Evolutionary conservation across 2,797 vertebrate species (phyloP).

Genomic region (Scleropages formosus): DNA sequence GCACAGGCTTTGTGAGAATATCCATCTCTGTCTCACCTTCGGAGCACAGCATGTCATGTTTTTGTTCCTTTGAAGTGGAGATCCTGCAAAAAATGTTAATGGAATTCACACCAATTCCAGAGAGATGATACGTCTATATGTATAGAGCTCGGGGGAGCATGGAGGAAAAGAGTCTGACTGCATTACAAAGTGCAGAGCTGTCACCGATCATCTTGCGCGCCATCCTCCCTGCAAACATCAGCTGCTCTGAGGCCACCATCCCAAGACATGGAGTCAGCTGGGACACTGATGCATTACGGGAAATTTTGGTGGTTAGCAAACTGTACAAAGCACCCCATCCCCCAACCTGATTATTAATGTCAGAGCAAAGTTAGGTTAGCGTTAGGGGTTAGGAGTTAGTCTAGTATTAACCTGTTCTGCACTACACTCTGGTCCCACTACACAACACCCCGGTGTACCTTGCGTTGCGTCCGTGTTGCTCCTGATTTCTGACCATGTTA

Average conservation of each 20-base stretch:
- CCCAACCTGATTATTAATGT: not conserved
- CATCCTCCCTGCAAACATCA: slow-evolving; percentile 7
- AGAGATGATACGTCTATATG: slow-evolving; percentile 24
- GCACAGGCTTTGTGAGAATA: not conserved
- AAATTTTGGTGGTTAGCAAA: slow-evolving; percentile 26
- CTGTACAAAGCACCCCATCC: not conserved
- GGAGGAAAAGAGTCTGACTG: slow-evolving; percentile 39
- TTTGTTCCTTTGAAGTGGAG: slow-evolving; percentile 23
- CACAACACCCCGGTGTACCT: too few species aligned
- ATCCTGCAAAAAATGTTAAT: slow-evolving; percentile 25
- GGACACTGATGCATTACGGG: slow-evolving; percentile 34
- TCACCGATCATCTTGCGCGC: slow-evolving; percentile 39
- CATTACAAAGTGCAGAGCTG: slow-evolving; percentile 53
- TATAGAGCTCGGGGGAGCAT: slow-evolving; percentile 22
- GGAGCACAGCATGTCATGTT: slow-evolving; percentile 11
- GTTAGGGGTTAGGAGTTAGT: too few species aligned
- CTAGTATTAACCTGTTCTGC: too few species aligned
- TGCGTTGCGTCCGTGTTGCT: too few species aligned
- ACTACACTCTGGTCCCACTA: too few species aligned
- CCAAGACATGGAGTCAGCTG: slow-evolving; percentile 27
- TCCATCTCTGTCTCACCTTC: not conserved
- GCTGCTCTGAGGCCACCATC: not conserved
- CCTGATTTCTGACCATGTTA: too few species aligned
- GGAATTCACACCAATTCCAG: slow-evolving; percentile 23
- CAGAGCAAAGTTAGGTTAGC: not conserved